phyloP scores from a whole-genome alignment of 2,888 invertebrate species.

The Eupithecia subfuscata region DNA sequence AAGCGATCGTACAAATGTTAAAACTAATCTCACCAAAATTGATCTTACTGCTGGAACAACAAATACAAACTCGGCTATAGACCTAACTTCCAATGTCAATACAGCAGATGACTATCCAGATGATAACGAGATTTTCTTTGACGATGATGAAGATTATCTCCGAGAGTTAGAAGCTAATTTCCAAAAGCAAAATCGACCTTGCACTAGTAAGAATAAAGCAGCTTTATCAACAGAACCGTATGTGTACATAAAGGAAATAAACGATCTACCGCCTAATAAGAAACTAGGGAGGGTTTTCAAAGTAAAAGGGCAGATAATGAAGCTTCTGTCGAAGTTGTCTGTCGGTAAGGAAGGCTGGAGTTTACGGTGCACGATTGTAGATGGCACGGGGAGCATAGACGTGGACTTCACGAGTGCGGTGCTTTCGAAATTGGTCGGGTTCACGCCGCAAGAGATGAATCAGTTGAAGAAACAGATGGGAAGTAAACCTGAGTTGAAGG shows the following conservation, averaged over 20 bases:
- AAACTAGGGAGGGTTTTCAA: conserved; percentile 74
- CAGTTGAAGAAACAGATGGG: conserved; percentile 69
- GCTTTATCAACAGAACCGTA: conserved; percentile 66
- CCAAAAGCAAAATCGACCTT: conserved; percentile 45
- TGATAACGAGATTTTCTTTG: conserved; percentile 61
- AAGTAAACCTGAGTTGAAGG: conserved; percentile 65
- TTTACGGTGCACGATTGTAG: conserved; percentile 83
- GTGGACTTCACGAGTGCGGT: conserved; percentile 84
- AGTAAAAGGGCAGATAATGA: conserved; percentile 84
- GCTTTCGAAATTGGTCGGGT: conserved; percentile 78
- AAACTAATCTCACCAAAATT: conserved; percentile 4
- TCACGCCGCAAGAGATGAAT: conserved; percentile 76
- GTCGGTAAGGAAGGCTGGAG: conserved; percentile 81
- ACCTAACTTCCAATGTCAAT: conserved; percentile 38
- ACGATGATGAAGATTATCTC: conserved; percentile 71
- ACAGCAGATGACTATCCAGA: conserved; percentile 63
- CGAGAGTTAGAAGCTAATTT: conserved; percentile 66
- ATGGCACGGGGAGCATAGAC: conserved; percentile 82
- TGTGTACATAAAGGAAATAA: conserved; percentile 76
- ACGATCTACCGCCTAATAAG: conserved; percentile 59
- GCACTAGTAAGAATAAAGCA: conserved; percentile 42
- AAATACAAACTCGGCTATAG: conserved; percentile 50
- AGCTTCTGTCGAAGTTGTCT: conserved; percentile 81
- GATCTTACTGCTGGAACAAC: conserved; percentile 26
- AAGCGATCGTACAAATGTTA: conserved; percentile 8